phyloP scores from a whole-genome alignment of 2,888 invertebrate species.

The Pharmacophagus antenor region DNA sequence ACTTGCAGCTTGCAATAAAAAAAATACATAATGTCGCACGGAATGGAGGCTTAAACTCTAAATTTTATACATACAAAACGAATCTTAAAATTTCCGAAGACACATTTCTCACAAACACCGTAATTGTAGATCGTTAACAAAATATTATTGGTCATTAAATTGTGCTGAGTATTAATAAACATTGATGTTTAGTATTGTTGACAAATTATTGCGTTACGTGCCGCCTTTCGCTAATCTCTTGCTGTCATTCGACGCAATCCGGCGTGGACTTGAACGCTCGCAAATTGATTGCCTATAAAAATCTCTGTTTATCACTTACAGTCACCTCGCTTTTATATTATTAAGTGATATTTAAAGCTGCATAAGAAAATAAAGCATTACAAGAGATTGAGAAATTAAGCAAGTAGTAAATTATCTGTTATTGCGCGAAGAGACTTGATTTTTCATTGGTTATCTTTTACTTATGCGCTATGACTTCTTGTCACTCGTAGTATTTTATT shows the following conservation, averaged over 20 bases:
- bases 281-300: conserved; percentile 11
- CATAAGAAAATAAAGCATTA: background rate
- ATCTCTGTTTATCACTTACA: background rate
- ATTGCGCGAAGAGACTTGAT: background rate
- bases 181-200: conserved; percentile 4
- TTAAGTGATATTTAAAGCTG: conserved; percentile 2
- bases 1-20: background rate
- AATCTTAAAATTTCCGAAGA: too few species aligned
- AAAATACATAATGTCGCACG: background rate
- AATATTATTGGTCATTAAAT: background rate
- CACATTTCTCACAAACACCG: background rate
- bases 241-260: conserved; percentile 6
- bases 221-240: conserved; percentile 16
- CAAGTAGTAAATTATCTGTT: background rate
- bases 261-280: conserved; percentile 7
- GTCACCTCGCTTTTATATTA: background rate
- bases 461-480: too few species aligned
- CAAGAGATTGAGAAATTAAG: background rate
- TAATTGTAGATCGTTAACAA: conserved; percentile 10
- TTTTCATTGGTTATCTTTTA: too few species aligned
- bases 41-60: background rate
- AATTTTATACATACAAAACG: background rate
- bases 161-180: conserved; percentile 7
- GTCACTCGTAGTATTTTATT: too few species aligned
- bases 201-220: conserved; percentile 9